Base-by-base conservation (phyloP, 2,797 vertebrate species). In the Melanotaenia maccullochi region DNA sequence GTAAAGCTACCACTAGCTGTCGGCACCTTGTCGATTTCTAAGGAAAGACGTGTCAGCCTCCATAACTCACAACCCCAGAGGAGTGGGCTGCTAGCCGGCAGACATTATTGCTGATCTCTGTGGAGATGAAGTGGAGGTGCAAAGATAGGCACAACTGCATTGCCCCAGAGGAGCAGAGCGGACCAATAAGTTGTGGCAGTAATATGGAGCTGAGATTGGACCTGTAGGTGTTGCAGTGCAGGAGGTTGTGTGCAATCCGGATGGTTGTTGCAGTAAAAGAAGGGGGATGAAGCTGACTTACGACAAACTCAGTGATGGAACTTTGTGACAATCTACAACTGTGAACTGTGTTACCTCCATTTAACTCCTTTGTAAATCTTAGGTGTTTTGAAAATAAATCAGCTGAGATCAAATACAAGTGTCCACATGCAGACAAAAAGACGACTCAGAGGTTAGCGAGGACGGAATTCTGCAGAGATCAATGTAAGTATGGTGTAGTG, bases 101-200 rank as follows among this genome's bases (percentile, higher is more conserved):
- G 69, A 83, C 60, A 28, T 79, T 68, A 78, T 60, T 78, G 80
- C 81, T 83, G 83, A 81, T 90, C 79, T 91, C 82, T 52, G 58
- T 68, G 65, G 84, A 72, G 75, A 82, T 60, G 35, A 35, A 65
- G 74, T 20, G 52, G 58, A 85, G 82, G 32, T 69, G 76, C 38
- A 20, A 61, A 66, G 79, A 78, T 78, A 79, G 85, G 76, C 76
- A 71, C 64, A 78, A 64, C 76, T 6, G 25, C 57, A 62, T 68
- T 62, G 38, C 85, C 88, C 86, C 85, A 38, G 49, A 85, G 84
- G 89, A 85, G 73, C 38, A 54, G 40, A 66, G 8, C 16, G 61
- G 74, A 61, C 85, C 76, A 70, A 78, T 84, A 89, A 87, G 66
- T 79, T 89, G 82, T 85, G 77, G 88, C 82, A 86, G 81, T 75